Conservation (phyloP, 2,888 invertebrate species). For the Polydesmus complanatus region DNA sequence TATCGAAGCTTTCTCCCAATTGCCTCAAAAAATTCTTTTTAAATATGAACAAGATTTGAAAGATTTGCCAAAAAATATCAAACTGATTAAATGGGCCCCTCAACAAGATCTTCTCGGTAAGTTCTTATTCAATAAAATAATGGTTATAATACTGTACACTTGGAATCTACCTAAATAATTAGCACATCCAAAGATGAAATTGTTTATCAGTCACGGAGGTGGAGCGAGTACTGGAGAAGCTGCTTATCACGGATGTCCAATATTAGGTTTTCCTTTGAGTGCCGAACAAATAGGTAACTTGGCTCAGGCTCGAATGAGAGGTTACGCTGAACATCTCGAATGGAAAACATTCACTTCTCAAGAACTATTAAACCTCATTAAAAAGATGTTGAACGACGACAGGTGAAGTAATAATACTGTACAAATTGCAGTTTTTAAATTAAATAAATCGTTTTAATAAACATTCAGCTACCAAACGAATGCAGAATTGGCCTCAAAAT, state of each 20-base stretch:
- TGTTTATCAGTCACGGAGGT: slow-evolving; percentile 17
- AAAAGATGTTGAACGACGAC: neutral
- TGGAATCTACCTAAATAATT: neutral
- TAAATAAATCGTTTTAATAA: neutral
- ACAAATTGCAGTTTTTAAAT: neutral
- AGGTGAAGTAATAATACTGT: neutral
- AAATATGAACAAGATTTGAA: slow-evolving; percentile 11
- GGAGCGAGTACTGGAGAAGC: slow-evolving; percentile 12
- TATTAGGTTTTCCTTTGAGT: slow-evolving; percentile 13
- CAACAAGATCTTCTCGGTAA: slow-evolving; percentile 15
- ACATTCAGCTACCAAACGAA: neutral
- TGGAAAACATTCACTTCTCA: slow-evolving; percentile 10
- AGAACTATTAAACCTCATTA: neutral
- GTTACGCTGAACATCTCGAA: slow-evolving; percentile 1
- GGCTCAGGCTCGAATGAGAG: neutral
- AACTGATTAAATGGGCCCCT: slow-evolving; percentile 13
- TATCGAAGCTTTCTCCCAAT: slow-evolving; percentile 1
- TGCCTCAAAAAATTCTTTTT: neutral
- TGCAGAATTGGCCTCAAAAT: neutral
- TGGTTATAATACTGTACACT: neutral
- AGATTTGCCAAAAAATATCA: slow-evolving; percentile 6
- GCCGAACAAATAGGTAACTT: slow-evolving; percentile 16
- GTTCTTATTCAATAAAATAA: neutral
- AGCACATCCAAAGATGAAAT: slow-evolving; percentile 12
- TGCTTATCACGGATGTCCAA: slow-evolving; percentile 14